Conservation (phyloP, 2,113 vertebrate species). For the Notarius quadriscutis region DNA sequence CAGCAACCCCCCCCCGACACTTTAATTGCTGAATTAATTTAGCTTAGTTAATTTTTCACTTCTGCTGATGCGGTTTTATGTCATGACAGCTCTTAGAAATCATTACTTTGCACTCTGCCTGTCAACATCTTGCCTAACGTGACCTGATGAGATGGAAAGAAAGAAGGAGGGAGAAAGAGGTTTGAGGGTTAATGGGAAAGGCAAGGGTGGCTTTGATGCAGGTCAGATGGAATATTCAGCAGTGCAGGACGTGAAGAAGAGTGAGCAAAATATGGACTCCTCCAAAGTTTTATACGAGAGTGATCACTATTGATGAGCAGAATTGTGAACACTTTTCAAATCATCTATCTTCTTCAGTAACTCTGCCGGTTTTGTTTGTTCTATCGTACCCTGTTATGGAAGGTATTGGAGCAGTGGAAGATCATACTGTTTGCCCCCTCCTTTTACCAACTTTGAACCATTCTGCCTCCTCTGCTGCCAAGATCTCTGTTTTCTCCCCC, state of each 20-base stretch:
- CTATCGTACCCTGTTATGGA: conserved; percentile 54
- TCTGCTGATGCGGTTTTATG: background rate
- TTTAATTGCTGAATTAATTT: conserved; percentile 2
- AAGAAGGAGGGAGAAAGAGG: background rate
- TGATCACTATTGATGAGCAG: conserved; percentile 26
- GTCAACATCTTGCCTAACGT: conserved; percentile 41
- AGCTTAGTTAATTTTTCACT: background rate
- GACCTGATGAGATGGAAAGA: conserved; percentile 37
- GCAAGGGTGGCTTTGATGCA: conserved; percentile 41
- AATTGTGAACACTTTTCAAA: background rate
- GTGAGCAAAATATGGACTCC: conserved; percentile 6
- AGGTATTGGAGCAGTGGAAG: conserved; percentile 53
- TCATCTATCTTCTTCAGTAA: conserved; percentile 6
- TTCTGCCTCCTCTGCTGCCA: conserved; percentile 24
- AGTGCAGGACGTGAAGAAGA: background rate
- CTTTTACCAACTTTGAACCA: conserved; percentile 20
- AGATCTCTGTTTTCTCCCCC: background rate
- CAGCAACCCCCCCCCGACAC: background rate
- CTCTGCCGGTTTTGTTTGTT: conserved; percentile 23
- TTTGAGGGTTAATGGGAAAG: conserved; percentile 42
- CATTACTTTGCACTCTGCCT: background rate
- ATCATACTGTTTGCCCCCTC: conserved; percentile 43
- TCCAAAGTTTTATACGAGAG: background rate
- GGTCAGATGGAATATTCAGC: conserved; percentile 42
- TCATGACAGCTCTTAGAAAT: conserved; percentile 16